Evolutionary conservation across 1,140 invertebrate genomes (phyloP).

Genomic region (Artemia franciscana): DNA sequence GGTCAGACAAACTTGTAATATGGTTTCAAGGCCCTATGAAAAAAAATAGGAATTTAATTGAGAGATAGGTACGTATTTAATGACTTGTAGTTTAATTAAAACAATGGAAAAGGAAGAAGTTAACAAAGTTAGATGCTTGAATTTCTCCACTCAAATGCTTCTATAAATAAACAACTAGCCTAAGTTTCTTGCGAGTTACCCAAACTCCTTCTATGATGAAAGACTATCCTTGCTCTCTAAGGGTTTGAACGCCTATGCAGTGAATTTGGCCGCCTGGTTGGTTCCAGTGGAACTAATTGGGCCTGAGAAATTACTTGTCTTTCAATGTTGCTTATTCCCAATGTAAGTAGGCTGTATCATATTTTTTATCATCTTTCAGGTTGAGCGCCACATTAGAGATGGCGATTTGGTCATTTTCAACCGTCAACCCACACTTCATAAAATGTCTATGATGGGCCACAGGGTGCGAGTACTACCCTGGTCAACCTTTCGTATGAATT

Average conservation of each 20-base stretch:
- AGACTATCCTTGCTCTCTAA: background rate
- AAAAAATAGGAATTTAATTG: no score
- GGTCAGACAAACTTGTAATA: no score
- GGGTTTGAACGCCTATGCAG: background rate
- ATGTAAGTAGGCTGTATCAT: background rate
- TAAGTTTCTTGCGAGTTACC: no score
- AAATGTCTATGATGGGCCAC: conserved; percentile 99
- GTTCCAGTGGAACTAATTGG: background rate
- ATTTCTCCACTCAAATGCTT: no score
- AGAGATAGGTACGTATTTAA: no score
- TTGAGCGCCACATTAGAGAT: conserved; percentile 91
- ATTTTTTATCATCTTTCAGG: conserved; percentile 21
- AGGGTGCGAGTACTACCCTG: conserved; percentile 89
- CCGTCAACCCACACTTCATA: conserved; percentile 95
- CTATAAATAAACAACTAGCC: no score
- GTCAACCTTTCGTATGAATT: conserved; percentile 92
- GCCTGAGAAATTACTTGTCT: background rate
- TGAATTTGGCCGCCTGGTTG: background rate
- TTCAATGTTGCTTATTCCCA: no score
- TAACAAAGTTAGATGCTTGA: no score
- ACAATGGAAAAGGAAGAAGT: no score
- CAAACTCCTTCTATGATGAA: background rate
- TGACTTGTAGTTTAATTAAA: no score
- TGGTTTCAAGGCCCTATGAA: no score
- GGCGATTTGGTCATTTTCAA: conserved; percentile 99